Evolutionary conservation across 2,113 vertebrate species (phyloP).

Genomic region (Alethe diademata): DNA sequence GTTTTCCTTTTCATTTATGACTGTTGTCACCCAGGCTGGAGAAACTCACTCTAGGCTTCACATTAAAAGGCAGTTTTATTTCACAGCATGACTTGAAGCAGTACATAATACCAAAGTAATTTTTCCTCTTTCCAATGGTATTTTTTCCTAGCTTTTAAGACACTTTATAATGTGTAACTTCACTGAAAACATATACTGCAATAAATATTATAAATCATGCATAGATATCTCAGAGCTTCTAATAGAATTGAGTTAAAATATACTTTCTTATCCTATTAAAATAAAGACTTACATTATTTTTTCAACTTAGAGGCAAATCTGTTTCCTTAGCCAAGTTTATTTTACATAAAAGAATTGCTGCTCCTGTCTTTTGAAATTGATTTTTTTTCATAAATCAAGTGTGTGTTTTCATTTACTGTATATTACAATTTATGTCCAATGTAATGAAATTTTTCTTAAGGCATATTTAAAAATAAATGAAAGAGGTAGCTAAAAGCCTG

Average conservation of each 20-base stretch:
- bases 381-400: neutral
- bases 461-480: neutral
- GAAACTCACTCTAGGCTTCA: neutral
- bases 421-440: neutral
- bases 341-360: neutral
- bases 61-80: constrained; percentile 9
- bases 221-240: neutral
- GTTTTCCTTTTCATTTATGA: neutral
- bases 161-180: neutral
- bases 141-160: neutral
- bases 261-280: neutral
- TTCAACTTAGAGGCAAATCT: neutral
- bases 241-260: constrained; percentile 3
- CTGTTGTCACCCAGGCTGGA: neutral
- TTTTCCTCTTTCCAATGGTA: neutral
- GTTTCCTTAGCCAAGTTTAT: neutral
- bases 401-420: neutral
- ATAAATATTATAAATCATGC: constrained; percentile 5
- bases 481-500: neutral
- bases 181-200: neutral
- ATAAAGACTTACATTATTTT: neutral
- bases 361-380: neutral
- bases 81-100: neutral
- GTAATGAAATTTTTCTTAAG: neutral
- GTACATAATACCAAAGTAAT: neutral